Evolutionary conservation across 2,113 vertebrate genomes (phyloP), one percentile per base, ranked within the genome.

Genomic region (Trogon surrucura): DNA sequence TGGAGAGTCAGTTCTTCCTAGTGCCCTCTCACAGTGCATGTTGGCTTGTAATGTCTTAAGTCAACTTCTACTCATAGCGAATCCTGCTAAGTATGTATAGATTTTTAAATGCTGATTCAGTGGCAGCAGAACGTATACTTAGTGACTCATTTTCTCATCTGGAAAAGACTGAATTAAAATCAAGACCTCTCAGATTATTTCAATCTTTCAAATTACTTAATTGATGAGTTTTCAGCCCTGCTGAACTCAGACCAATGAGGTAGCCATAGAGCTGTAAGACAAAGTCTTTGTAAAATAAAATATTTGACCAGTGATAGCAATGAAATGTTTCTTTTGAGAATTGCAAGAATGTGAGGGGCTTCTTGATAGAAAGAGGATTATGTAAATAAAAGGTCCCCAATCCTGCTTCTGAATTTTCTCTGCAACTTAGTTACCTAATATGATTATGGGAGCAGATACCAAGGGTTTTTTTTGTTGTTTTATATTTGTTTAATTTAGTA

Each of bases 401-500:
- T 27, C 5, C 56, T 80, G 38, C 19, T 80, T 47, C 67, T 74
- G 66, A 85, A 83, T 85, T 89, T 94, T 96, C 36, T 80, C 67
- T 60, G 44, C 26, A 91, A 41, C 80, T 85, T 53, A 51, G 44
- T 93, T 36, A 58, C 17, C 12, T 89, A 77, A 73, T 66, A 78
- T 80, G 60, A 89, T 86, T 67, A 90, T 4, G 10, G 66, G 21
- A 83, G 73, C 26, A 80, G 79, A 83, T 71, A 72, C 9, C 5
- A 47, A 5, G 30, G 70, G 62, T 84, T 64, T 20, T 34, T 58
- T 23, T 48, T 81, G n/a, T 77, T 91, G 25, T 69, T 96, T 85
- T 73, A 73, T 90, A 85, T 80, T 66, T 88, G 38, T 82, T 89
- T 90, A 83, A 93, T 93, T 82, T 83, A 71, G 67, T 64, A 44